These are phyloP conservation scores for Zygothrica quintamaculata DNA, from an alignment of 2,888 invertebrate species.

Conservation along the genomic window DNA sequence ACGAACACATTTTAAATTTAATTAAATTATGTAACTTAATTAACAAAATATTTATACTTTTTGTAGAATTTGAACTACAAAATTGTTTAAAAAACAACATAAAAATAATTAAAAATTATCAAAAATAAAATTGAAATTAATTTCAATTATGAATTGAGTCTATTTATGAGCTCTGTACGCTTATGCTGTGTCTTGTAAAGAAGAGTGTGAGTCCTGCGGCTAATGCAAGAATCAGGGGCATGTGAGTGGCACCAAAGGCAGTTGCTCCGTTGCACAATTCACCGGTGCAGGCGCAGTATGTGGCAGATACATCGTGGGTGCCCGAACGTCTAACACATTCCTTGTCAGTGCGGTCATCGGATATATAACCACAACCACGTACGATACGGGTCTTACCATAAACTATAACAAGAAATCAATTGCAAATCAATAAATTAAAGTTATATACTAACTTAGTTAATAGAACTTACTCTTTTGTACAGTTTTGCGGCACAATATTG, in stretches of 20 bases:
- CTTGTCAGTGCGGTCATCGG: constrained; percentile 86
- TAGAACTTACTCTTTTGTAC: constrained; percentile 89
- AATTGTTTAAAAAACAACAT: constrained; percentile 13
- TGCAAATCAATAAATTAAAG: neutral
- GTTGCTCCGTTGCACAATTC: constrained; percentile 90
- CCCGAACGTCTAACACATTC: constrained; percentile 89
- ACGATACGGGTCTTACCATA: constrained; percentile 91
- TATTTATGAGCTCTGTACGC: constrained; percentile 68
- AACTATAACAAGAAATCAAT: too few relatives aligned
- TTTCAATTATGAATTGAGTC: constrained; percentile 36
- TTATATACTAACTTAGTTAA: neutral
- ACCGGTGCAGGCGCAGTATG: constrained; percentile 91
- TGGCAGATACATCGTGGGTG: constrained; percentile 90
- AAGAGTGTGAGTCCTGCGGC: constrained; percentile 60
- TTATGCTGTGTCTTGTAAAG: constrained; percentile 67
- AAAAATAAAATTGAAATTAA: constrained; percentile 10
- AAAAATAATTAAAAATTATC: constrained; percentile 16
- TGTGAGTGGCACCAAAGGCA: constrained; percentile 53
- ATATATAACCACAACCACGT: constrained; percentile 91
- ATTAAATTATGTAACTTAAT: constrained; percentile 51
- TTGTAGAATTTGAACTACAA: too few relatives aligned
- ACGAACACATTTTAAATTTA: constrained; percentile 54
- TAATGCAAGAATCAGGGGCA: constrained; percentile 66
- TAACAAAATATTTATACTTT: constrained; percentile 7
- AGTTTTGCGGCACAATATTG: constrained; percentile 92